Evolutionary conservation across 2,797 vertebrate genomes (phyloP), one percentile per base, ranked within the genome.

Genomic region (Diplodus puntazzo): DNA sequence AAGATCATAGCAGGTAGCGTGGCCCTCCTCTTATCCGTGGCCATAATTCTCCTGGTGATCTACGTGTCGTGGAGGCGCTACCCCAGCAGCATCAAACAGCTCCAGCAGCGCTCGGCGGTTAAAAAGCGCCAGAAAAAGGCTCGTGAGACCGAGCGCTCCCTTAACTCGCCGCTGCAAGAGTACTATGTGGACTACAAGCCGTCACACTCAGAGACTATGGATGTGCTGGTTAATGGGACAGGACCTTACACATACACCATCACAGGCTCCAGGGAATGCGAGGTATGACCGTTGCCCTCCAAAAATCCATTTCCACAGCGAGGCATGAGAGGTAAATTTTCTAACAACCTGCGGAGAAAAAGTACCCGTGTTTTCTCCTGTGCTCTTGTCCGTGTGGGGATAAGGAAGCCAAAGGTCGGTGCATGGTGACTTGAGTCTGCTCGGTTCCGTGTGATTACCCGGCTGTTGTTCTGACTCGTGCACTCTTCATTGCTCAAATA

Each of bases 171-270:
- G 23, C 96, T 99, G 92, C 98, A 99, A 96, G 98, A 99, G 95
- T 99, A 98, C 94, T 99, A 99, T 91, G 97, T 99, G 97, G 97
- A 99, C 97, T 99, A 99, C 96, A 99, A 99, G 94, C 97, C 98
- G 83, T 97, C 97, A 90, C 97, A 98, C 96, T 98, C 97, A 92
- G 98, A 99, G 95, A 96, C 97, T 95, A 96, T 98, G 97, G 98
- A 99, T 96, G 96, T 99, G 96, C 96, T 98, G 67, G 97, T 98
- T 92, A 99, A 99, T 91, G 98, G 98, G 94, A 97, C 97, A 89
- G 97, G 97, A 92, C 97, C 98, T 92, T 98, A 98, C 96, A 98
- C 97, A 58, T 99, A 98, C 95, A 98, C 97, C 96, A 98, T 99
- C 95, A 98, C 98, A 92, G 98, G 97, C 97, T 98, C 98, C 95